Percentiles rank a stretch among this genome's conserved stretches.
Evolutionary conservation across 1,140 invertebrate genomes (phyloP).

Genomic region (Eciton burchellii): DNA sequence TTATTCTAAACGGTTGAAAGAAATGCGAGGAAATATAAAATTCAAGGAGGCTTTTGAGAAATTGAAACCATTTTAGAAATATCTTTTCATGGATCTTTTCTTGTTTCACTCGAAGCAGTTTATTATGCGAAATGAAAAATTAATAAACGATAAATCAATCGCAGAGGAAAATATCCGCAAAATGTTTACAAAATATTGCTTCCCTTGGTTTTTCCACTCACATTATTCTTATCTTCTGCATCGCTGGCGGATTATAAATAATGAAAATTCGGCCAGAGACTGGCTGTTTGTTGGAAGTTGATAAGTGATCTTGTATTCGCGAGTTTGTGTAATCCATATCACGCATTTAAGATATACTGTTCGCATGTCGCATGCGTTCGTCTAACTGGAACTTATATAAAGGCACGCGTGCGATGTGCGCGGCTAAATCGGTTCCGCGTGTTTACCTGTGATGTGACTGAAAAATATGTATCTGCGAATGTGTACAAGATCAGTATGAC

Average conservation of each 20-base stretch:
- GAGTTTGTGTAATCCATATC: not conserved
- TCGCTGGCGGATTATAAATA: not conserved
- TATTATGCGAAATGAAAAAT: too few species aligned
- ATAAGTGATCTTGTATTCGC: not conserved
- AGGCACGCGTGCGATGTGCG: conserved; percentile 55
- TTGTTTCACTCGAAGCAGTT: too few species aligned
- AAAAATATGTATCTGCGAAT: not conserved
- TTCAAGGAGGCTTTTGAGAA: too few species aligned
- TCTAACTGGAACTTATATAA: conserved; percentile 70
- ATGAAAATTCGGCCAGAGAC: not conserved
- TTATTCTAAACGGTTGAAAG: too few species aligned
- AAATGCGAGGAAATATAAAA: too few species aligned
- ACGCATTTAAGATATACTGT: not conserved
- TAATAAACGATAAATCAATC: too few species aligned
- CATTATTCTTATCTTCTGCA: too few species aligned
- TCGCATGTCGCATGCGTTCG: conserved; percentile 12
- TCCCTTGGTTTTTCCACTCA: too few species aligned
- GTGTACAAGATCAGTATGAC: conserved; percentile 39
- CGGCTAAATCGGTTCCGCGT: conserved; percentile 58
- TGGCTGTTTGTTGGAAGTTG: not conserved
- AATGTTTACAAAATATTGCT: too few species aligned
- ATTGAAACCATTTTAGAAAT: too few species aligned
- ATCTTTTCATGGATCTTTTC: too few species aligned
- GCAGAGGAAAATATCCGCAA: too few species aligned
- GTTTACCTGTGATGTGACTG: not conserved